phyloP scores from a whole-genome alignment of 2,113 vertebrate genomes.

The Indicator indicator region DNA sequence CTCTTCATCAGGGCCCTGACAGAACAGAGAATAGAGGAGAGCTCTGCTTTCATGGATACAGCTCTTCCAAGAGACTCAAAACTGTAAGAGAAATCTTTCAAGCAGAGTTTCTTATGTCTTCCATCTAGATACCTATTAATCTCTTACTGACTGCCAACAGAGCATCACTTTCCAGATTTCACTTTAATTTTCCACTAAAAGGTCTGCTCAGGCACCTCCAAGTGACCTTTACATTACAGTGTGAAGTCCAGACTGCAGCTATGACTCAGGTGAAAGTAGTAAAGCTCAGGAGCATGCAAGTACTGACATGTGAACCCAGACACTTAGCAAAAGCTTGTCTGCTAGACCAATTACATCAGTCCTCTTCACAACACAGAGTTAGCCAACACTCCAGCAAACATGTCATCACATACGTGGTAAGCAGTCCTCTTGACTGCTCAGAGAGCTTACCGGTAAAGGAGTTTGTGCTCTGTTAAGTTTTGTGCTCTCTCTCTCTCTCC shows the following conservation, averaged over 20 bases:
- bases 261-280: neutral
- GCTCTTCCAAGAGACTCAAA: neutral
- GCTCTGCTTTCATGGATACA: neutral
- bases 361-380: neutral
- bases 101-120: neutral
- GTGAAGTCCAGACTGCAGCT: neutral
- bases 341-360: neutral
- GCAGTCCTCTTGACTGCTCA: neutral
- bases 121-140: neutral
- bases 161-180: neutral
- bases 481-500: neutral
- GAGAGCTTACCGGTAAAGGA: neutral
- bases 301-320: neutral
- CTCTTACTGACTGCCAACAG: neutral
- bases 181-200: neutral
- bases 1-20: neutral
- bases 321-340: neutral
- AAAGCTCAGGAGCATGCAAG: neutral
- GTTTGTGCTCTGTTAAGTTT: neutral
- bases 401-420: fast-evolving
- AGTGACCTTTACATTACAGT: neutral
- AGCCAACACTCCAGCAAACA: neutral
- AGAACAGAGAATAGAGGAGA: neutral
- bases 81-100: neutral
- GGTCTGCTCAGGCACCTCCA: neutral